Conservation (phyloP, 2,113 vertebrate genomes). For the Laticauda colubrina region DNA sequence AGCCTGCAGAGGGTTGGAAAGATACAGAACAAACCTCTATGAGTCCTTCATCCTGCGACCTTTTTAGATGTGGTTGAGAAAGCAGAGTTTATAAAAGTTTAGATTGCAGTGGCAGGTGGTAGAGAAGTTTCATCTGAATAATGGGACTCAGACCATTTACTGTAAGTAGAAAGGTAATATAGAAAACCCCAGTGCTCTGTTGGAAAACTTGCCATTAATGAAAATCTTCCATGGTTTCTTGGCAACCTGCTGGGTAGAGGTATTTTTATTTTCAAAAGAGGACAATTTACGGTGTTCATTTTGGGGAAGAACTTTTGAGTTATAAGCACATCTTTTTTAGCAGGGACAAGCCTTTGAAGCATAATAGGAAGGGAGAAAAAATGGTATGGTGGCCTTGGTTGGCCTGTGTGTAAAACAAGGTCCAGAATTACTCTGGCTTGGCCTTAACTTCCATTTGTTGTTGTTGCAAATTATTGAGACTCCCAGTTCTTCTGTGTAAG, state of each 20-base stretch:
- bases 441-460: neutral
- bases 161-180: neutral
- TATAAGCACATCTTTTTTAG: neutral
- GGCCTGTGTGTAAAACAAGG: neutral
- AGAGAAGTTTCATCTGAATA: neutral
- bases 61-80: neutral
- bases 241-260: neutral
- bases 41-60: neutral
- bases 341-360: neutral
- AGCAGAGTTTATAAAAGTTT: neutral
- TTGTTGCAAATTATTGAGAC: neutral
- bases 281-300: neutral
- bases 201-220: neutral
- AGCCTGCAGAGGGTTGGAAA: neutral
- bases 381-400: neutral
- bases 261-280: slow-evolving; percentile 30
- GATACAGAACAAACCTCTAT: neutral
- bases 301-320: neutral
- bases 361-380: neutral
- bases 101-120: neutral
- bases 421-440: neutral
- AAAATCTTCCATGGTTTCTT: neutral
- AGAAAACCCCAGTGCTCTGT: neutral
- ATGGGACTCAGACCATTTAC: slow-evolving; percentile 7
- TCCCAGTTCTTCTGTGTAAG: neutral